A percentile compares a stretch with the other conserved stretches of the same genome.
Conservation (phyloP, 2,888 invertebrate species). For the Alloplasta piceator region DNA sequence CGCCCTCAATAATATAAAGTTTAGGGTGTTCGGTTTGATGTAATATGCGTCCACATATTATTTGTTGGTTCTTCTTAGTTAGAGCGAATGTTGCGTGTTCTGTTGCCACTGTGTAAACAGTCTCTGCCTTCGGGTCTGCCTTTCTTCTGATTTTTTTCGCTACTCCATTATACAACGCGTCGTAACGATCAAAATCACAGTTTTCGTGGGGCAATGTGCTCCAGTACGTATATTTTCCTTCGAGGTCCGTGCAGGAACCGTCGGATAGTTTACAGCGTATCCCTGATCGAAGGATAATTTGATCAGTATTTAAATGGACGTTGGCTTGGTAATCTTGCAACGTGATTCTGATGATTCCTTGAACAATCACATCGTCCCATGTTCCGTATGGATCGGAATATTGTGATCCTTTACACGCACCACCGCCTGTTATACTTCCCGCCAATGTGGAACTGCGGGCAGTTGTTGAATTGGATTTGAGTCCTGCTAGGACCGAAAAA, state of each 20-base stretch:
- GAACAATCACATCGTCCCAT: slow-evolving; percentile 56
- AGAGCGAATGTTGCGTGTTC: slow-evolving; percentile 60
- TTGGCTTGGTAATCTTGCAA: too few species aligned
- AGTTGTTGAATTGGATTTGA: slow-evolving; percentile 17
- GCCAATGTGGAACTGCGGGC: slow-evolving; percentile 35
- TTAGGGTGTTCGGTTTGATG: too few species aligned
- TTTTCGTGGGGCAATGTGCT: slow-evolving; percentile 22
- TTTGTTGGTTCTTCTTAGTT: slow-evolving; percentile 11
- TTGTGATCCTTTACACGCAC: slow-evolving; percentile 37
- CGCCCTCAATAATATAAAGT: too few species aligned
- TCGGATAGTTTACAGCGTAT: slow-evolving; percentile 29
- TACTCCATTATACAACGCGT: slow-evolving; percentile 49
- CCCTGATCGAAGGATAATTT: too few species aligned
- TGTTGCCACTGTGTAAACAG: slow-evolving; percentile 44
- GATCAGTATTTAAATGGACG: slow-evolving; percentile 36
- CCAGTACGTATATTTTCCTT: slow-evolving; percentile 61
- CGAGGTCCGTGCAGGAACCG: slow-evolving; percentile 48
- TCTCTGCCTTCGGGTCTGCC: background rate
- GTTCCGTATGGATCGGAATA: slow-evolving; percentile 55
- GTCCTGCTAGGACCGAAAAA: background rate
- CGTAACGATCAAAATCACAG: slow-evolving; percentile 46
- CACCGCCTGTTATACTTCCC: too few species aligned
- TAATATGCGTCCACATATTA: slow-evolving; percentile 48
- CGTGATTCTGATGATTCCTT: slow-evolving; percentile 37
- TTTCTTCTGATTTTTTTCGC: slow-evolving; percentile 4